Evolutionary conservation across 2,113 vertebrate species (phyloP), one percentile per base, ranked within the genome.

Genomic region (Nothocercus julius): DNA sequence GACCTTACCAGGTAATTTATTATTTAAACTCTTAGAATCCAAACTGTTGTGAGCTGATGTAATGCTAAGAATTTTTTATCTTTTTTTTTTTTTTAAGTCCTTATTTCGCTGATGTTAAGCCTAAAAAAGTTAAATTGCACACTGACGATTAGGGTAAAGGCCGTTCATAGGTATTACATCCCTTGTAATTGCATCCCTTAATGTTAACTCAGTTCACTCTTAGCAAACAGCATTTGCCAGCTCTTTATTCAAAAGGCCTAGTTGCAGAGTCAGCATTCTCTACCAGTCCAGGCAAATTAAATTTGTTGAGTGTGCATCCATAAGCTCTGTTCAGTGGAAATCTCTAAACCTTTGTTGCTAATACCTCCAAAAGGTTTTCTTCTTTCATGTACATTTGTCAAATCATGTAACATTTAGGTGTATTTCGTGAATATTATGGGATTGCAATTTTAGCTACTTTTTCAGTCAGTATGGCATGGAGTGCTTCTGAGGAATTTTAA

Each of bases 281-380:
- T 51, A 51, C 49, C 0, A 1, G 56, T 78, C 63, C 38, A 88
- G 90, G 76, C 86, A 95, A 88, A 91, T 89, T 82, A 76, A 82
- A 96, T 89, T 80, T 96, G 96, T 93, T 95, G 95, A 95, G 64
- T n/a, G 20, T 91, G 95, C 95, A 94, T 61, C 94, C 85, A 91
- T 82, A 82, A 76, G 49, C 36, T 64, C 59, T 53, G n/a, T 95
- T 94, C 89, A 86, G 38, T 66, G 92, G 90, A 97, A 90, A 93
- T 87, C 54, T 91, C 85, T 95, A 67, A 94, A 83, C 25, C 76
- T 83, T 95, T 90, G 42, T 86, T 92, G 61, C 56, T 87, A 78
- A 94, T 95, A 64, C 51, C 49, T 85, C 44, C 74, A 25, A 77
- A 74, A 83, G 36, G 9, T 90, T 95, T 80, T 92, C 45, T 92